Evolutionary conservation across 1,140 invertebrate species (phyloP).

Genomic region (Bradynema listronoti): DNA sequence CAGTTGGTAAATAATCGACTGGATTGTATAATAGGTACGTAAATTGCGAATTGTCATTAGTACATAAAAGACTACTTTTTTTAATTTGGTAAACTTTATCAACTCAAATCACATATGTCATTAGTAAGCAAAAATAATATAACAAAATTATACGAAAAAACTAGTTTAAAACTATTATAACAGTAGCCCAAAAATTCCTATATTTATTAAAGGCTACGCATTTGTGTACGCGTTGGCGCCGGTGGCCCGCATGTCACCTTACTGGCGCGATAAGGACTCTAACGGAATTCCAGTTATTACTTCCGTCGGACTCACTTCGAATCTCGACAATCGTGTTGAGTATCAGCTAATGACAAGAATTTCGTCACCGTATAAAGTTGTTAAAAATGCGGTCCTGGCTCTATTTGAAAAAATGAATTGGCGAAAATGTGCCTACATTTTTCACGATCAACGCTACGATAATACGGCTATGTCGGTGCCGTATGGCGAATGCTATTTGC

Average conservation of each 20-base stretch:
- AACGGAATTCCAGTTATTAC: constrained; percentile 66
- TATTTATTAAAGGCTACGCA: constrained; percentile 42
- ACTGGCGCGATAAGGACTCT: constrained; percentile 47
- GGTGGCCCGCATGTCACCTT: constrained; percentile 53
- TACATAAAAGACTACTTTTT: neutral
- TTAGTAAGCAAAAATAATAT: no score
- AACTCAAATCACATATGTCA: neutral
- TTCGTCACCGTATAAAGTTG: constrained; percentile 72
- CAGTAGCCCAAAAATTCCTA: no score
- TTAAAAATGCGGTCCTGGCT: constrained; percentile 66
- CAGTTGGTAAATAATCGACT: constrained; percentile 43
- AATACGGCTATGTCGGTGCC: constrained; percentile 29
- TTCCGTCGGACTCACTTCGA: constrained; percentile 72
- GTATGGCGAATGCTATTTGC: constrained; percentile 52
- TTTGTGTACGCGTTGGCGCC: constrained; percentile 57
- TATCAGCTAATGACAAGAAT: constrained; percentile 76
- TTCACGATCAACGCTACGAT: constrained; percentile 52
- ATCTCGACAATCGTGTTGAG: constrained; percentile 66
- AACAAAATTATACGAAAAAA: neutral
- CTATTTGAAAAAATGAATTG: constrained; percentile 69
- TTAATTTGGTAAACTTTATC: neutral
- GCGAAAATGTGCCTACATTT: constrained; percentile 63
- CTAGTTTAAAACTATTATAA: neutral
- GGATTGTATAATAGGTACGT: constrained; percentile 51
- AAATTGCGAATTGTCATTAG: neutral